These are phyloP conservation scores for Potamarius usumacintae DNA, from an alignment of 2,113 vertebrate species.

Conservation along the genomic window DNA sequence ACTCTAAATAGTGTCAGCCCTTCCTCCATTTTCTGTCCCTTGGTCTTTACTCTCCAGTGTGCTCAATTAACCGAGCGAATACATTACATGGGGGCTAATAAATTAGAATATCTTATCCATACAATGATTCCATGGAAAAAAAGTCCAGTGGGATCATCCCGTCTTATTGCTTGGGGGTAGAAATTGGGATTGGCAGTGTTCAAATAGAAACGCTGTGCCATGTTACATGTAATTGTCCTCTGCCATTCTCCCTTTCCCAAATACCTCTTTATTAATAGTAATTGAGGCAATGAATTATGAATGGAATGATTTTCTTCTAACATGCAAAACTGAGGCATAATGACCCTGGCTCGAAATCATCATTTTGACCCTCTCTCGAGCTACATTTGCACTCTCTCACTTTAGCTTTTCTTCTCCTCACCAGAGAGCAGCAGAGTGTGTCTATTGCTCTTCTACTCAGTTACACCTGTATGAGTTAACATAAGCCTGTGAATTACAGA, in stretches of 20 bases:
- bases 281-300: slow-evolving; percentile 99
- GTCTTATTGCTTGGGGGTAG: slow-evolving; percentile 96
- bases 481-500: neutral
- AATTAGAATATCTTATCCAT: slow-evolving; percentile 99
- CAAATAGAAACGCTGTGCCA: slow-evolving; percentile 99
- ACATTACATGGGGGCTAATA: slow-evolving; percentile 98
- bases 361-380: slow-evolving; percentile 72
- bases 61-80: slow-evolving; percentile 98
- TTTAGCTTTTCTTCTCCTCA: slow-evolving; percentile 2
- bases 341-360: slow-evolving; percentile 98
- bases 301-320: slow-evolving; percentile 93
- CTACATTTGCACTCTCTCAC: slow-evolving; percentile 20
- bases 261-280: slow-evolving; percentile 99
- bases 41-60: slow-evolving; percentile 80
- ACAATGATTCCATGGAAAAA: slow-evolving; percentile 96
- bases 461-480: slow-evolving; percentile 13
- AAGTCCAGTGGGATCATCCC: slow-evolving; percentile 98
- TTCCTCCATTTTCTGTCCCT: slow-evolving; percentile 9
- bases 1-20: slow-evolving; percentile 14
- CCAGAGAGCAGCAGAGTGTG: neutral
- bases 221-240: slow-evolving; percentile 98
- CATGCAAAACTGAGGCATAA: slow-evolving; percentile 92
- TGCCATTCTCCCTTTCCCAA: slow-evolving; percentile 87
- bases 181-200: slow-evolving; percentile 99
- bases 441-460: neutral